Evolutionary conservation across 2,888 invertebrate species (phyloP), one percentile per base, ranked within the genome.

Genomic region (Trichopria drosophilae): DNA sequence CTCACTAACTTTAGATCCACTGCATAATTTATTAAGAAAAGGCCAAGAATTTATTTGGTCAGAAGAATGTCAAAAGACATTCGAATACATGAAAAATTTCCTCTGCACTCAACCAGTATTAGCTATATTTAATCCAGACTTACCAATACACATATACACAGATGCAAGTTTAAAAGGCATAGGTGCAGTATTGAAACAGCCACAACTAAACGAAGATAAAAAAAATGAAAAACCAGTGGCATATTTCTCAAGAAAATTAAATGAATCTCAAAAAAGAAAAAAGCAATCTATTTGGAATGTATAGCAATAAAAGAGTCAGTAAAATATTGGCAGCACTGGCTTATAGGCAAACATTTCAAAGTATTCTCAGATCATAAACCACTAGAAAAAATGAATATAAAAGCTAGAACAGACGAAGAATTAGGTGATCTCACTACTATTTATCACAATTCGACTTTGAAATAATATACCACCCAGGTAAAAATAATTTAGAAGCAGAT

Each of bases 21-120:
- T 19, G 6, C 54, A 57, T 15, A 57, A 57, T 3, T 20, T 58
- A 46, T n/a, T 60, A 10, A 46, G 52, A 34, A 60, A 63, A 53
- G 35, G 41, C 13, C 32, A 54, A 31, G 45, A 45, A 34, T 65
- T 62, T 44, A 40, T 26, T 6, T 62, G 60, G 62, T 35, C 54
- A 16, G 47, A 55, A 10, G 40, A 59, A 37, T 65, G 61, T 41
- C 42, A 63, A 45, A 47, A 47, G 35, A 20, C 55, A 9, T 61
- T 61, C 29, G 31, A 48, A 10, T 24, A 41, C 36, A 57, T 62
- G 36, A 64, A 64, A 55, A 35, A 45, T n/a, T 47, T 56, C 22
- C 39, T 67, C 18, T 65, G 66, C 32, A 53, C 58, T 7, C 18
- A 59, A 57, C 65, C 64, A 16, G 42, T 62, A 16, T 45, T 68